Conservation (phyloP, 2,888 invertebrate genomes). For the Pheosia gnoma region DNA sequence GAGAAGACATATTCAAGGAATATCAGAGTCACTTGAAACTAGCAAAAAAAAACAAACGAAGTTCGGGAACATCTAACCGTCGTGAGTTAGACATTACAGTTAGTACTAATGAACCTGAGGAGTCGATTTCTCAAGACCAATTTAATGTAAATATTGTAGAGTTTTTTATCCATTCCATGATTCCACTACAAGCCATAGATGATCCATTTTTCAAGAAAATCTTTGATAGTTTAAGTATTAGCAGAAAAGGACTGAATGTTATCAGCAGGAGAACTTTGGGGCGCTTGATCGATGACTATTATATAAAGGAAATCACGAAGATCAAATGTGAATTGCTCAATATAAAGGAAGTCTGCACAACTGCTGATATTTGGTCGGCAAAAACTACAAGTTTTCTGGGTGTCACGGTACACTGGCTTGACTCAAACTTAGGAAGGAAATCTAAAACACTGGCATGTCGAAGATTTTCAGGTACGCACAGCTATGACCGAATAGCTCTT, state of each 20-base stretch:
- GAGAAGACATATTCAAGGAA: conserved; percentile 10
- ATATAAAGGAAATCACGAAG: conserved; percentile 8
- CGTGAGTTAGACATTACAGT: neutral
- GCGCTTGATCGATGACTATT: conserved; percentile 11
- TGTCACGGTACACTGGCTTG: conserved; percentile 14
- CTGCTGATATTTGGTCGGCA: conserved; percentile 14
- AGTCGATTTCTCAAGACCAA: conserved; percentile 11
- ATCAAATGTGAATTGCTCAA: conserved; percentile 1
- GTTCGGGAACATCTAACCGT: conserved; percentile 2
- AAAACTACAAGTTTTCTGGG: conserved; percentile 14
- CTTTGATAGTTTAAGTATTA: conserved; percentile 14
- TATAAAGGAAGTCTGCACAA: conserved; percentile 9
- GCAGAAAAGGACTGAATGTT: conserved; percentile 12
- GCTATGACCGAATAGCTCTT: conserved; percentile 11
- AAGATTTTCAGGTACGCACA: conserved; percentile 13
- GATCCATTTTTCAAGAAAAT: conserved; percentile 15
- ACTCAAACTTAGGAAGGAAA: conserved; percentile 11
- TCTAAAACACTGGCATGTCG: conserved; percentile 14
- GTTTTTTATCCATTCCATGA: conserved; percentile 19
- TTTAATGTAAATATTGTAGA: conserved; percentile 15
- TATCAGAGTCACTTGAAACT: conserved; percentile 10
- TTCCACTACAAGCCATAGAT: conserved; percentile 17
- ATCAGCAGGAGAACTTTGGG: conserved; percentile 12
- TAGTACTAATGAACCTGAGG: conserved; percentile 3
- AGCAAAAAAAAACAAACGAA: conserved; percentile 1